Percentiles rank a stretch among this genome's conserved stretches.
phyloP scores from a whole-genome alignment of 2,113 vertebrate species.

The Saguinus imperator region DNA sequence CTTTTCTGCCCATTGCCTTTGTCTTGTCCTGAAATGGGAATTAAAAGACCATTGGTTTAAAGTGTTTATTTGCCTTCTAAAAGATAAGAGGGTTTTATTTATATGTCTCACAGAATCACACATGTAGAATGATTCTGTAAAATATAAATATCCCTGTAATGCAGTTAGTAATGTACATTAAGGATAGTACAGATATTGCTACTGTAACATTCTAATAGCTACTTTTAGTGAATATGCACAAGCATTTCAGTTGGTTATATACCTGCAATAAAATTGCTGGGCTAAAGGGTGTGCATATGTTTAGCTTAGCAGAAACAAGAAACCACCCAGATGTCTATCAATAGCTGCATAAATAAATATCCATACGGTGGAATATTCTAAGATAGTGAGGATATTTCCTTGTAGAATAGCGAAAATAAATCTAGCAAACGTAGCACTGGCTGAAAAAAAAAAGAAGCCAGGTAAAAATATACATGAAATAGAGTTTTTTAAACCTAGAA shows the following conservation, averaged over 20 bases:
- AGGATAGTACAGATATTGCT: neutral
- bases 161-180: neutral
- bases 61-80: slow-evolving; percentile 26
- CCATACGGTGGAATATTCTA: neutral
- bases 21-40: neutral
- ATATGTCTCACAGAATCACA: neutral
- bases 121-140: neutral
- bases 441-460: neutral
- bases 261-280: neutral
- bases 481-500: neutral
- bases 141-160: neutral
- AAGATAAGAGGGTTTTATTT: neutral
- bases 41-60: neutral
- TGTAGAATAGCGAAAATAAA: neutral
- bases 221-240: neutral
- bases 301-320: neutral
- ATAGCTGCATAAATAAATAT: neutral
- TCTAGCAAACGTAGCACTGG: neutral
- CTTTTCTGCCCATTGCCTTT: neutral
- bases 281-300: neutral
- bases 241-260: neutral
- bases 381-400: neutral
- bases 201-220: neutral
- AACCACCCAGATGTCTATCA: neutral
- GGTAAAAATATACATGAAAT: neutral